phyloP scores from a whole-genome alignment of 35 echinoderm and acorn worm genomes.

The Lytechinus pictus region DNA sequence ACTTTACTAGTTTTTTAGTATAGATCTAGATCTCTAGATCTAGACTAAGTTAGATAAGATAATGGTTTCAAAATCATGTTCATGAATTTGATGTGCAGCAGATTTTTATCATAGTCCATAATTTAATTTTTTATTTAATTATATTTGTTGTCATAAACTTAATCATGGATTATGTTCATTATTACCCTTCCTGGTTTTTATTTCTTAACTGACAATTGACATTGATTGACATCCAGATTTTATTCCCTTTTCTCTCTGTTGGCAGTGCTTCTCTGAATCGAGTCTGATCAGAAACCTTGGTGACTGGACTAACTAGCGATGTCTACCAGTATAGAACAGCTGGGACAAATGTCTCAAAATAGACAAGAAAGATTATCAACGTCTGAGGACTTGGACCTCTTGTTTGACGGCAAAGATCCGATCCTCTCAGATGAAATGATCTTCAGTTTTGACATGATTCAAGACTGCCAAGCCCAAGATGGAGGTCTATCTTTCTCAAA shows the following conservation, averaged over 20 bases:
- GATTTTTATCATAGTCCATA: no score
- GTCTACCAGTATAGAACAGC: conserved; percentile 22
- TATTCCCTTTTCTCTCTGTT: neutral
- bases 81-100: no score
- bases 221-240: neutral
- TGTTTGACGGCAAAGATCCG: conserved; percentile 75
- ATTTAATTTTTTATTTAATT: no score
- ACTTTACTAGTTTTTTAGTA: no score
- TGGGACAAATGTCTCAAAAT: conserved; percentile 4
- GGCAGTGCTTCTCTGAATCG: neutral
- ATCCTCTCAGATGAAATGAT: conserved; percentile 71
- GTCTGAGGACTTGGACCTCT: conserved; percentile 78
- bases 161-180: no score
- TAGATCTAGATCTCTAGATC: no score
- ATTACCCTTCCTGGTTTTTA: no score
- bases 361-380: conserved; percentile 38
- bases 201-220: no score
- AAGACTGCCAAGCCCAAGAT: conserved; percentile 25
- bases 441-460: neutral
- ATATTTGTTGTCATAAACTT: no score
- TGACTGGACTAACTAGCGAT: neutral
- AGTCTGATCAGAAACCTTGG: neutral
- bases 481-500: conserved; percentile 12
- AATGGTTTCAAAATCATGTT: no score
- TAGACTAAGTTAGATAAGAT: no score